A percentile compares a stretch with the other conserved stretches of the same genome.
Evolutionary conservation across 2,113 vertebrate species (phyloP).

Genomic region (Telmatochromis sp.): DNA sequence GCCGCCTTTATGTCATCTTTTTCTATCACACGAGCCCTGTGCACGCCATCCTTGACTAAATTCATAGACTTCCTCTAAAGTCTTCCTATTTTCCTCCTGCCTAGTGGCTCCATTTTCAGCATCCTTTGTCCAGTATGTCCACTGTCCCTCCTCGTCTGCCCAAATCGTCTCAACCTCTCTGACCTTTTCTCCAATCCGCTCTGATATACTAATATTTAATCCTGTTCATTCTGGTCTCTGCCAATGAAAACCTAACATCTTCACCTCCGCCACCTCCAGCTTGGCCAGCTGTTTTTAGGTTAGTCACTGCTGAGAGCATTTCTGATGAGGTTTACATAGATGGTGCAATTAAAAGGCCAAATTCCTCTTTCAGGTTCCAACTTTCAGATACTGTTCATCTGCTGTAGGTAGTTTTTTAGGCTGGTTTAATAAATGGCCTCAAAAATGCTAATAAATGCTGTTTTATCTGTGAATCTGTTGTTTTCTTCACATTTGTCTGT

Average conservation of each 20-base stretch:
- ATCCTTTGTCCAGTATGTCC: not conserved
- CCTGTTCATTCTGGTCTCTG: not conserved
- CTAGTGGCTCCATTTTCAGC: not conserved
- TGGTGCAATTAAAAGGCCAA: not conserved
- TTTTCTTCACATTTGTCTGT: not conserved
- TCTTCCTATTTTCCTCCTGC: not conserved
- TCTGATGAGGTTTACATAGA: not conserved
- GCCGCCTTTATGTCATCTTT: not conserved
- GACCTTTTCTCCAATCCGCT: not conserved
- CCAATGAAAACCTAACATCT: not conserved
- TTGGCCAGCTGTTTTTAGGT: not conserved
- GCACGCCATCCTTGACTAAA: not conserved
- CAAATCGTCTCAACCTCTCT: not conserved
- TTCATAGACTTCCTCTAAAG: not conserved
- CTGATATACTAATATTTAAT: not conserved
- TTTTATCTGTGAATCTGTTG: not conserved
- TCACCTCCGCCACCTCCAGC: not conserved
- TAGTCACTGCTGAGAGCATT: not conserved
- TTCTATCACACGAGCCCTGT: accelerated
- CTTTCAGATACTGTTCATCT: not conserved
- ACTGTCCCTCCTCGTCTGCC: not conserved
- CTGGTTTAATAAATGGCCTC: not conserved
- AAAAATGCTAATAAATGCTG: not conserved
- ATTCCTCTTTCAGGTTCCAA: not conserved
- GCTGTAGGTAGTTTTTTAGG: not conserved